Evolutionary conservation across 2,888 invertebrate genomes (phyloP).

Genomic region (Epicampocera succincta): DNA sequence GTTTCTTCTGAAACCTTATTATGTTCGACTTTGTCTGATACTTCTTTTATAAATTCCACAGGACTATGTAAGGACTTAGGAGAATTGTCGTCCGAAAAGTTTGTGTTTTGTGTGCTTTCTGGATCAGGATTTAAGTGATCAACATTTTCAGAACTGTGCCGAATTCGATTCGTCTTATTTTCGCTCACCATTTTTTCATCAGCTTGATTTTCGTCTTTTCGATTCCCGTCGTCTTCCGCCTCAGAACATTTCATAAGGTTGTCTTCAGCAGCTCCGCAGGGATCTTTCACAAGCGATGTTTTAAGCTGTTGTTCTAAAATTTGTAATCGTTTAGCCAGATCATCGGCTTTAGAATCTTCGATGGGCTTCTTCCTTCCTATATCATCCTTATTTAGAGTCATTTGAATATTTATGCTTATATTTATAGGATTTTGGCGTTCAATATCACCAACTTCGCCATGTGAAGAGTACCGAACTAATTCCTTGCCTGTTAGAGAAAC

Average conservation of each 20-base stretch:
- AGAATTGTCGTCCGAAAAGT: too few species aligned
- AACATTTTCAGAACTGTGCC: background rate
- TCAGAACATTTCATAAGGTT: background rate
- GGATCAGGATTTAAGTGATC: background rate
- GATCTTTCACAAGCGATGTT: conserved; percentile 51
- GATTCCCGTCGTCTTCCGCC: background rate
- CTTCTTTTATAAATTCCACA: background rate
- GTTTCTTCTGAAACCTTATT: background rate
- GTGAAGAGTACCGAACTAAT: conserved; percentile 76
- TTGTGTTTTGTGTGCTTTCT: background rate
- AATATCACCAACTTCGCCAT: conserved; percentile 74
- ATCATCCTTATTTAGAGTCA: conserved; percentile 75
- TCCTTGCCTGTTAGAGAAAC: conserved; percentile 76
- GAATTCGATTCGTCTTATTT: background rate
- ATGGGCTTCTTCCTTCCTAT: conserved; percentile 61
- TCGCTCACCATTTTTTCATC: background rate
- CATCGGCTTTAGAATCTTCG: conserved; percentile 72
- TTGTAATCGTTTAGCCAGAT: conserved; percentile 73
- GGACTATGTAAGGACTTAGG: background rate
- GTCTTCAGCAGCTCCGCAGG: background rate
- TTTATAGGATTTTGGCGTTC: conserved; percentile 76
- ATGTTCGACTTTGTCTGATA: background rate
- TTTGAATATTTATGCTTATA: conserved; percentile 79
- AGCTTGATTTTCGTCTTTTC: background rate
- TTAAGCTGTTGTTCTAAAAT: conserved; percentile 75